phyloP scores from a whole-genome alignment of 1,140 invertebrate species.

The Hypsibius dujardini region DNA sequence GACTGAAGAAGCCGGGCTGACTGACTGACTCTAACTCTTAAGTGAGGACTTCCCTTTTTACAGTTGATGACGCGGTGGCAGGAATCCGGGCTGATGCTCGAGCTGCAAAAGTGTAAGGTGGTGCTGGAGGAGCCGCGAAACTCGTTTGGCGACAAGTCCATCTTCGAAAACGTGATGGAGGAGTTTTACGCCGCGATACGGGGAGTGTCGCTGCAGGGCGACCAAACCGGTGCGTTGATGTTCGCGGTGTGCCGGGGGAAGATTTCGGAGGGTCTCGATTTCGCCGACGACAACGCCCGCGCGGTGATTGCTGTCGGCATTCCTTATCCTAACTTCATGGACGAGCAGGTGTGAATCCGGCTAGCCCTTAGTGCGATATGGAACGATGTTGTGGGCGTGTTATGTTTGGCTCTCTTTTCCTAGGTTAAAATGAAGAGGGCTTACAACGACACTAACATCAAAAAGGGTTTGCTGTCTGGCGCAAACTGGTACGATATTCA shows the following conservation, averaged over 20 bases:
- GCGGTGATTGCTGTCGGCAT: constrained; percentile 63
- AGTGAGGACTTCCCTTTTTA: neutral
- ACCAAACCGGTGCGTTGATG: constrained; percentile 45
- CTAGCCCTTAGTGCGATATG: constrained; percentile 46
- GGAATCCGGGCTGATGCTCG: constrained; percentile 37
- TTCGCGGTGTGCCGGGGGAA: constrained; percentile 61
- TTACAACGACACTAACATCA: constrained; percentile 45
- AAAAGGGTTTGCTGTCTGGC: constrained; percentile 40
- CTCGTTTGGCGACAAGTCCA: constrained; percentile 27
- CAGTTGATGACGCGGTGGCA: constrained; percentile 26
- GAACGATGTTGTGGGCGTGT: constrained; percentile 44
- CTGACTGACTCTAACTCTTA: no score
- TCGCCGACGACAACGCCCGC: constrained; percentile 57
- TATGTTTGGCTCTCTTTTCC: no score
- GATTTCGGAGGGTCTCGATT: constrained; percentile 67
- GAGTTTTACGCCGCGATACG: constrained; percentile 39
- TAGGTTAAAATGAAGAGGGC: constrained; percentile 44
- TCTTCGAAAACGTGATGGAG: constrained; percentile 36
- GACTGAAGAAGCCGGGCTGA: neutral
- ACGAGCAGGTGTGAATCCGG: constrained; percentile 37
- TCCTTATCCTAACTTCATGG: constrained; percentile 50
- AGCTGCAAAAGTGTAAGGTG: constrained; percentile 38
- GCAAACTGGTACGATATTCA: constrained; percentile 56
- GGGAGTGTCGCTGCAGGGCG: constrained; percentile 10
- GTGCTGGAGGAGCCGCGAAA: constrained; percentile 43